phyloP scores from a whole-genome alignment of 2,797 vertebrate species.

The Melanitta fusca region DNA sequence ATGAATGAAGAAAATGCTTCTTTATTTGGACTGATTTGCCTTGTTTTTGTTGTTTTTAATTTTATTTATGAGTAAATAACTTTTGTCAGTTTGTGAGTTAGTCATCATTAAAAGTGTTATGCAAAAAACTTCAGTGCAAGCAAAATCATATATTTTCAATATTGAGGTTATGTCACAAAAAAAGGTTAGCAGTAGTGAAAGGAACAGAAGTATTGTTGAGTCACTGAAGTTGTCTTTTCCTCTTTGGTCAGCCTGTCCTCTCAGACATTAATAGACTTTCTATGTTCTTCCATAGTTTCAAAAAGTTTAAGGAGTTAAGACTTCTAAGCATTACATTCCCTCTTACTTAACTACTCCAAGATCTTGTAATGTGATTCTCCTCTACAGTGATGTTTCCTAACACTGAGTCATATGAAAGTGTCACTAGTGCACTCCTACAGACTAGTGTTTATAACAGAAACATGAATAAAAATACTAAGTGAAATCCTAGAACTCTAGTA shows the following conservation, averaged over 20 bases:
- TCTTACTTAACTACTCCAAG: neutral
- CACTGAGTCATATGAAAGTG: neutral
- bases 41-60: neutral
- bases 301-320: neutral
- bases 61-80: neutral
- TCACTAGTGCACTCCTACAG: neutral
- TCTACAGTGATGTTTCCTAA: neutral
- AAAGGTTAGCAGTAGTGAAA: neutral
- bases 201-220: neutral
- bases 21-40: neutral
- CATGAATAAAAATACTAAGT: neutral
- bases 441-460: neutral
- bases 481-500: neutral
- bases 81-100: neutral
- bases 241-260: neutral
- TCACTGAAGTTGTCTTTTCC: neutral
- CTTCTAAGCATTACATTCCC: neutral
- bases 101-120: neutral
- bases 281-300: neutral
- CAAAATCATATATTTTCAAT: neutral
- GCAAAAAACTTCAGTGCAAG: neutral
- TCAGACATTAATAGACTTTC: neutral
- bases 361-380: neutral
- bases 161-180: neutral
- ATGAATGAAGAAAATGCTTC: neutral